Base-by-base conservation (phyloP, 2,113 vertebrate species). In the Dunckerocampus dactyliophorus region DNA sequence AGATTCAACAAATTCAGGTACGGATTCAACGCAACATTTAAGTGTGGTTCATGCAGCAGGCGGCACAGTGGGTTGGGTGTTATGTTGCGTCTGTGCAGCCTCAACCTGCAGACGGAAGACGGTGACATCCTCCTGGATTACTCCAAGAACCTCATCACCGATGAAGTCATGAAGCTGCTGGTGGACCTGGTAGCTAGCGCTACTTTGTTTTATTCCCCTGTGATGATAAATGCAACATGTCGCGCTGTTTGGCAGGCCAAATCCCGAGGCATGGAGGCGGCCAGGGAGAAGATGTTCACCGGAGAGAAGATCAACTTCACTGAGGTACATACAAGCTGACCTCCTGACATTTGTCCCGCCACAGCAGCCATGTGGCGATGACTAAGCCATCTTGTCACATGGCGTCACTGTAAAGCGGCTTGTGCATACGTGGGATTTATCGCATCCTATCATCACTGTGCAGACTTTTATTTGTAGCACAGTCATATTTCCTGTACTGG, bases 251-350 rank as follows among this genome's bases (percentile, higher is more conserved):
- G 70, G 77, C 67, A 98, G 96, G 96, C 91, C 0, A 94, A 93
- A 85, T 95, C 97, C 11, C 91, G 96, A 72, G 94, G 92, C 4
- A 85, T 98, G 69, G 95, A 96, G 70, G 85, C 88, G 8, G 94
- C 95, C 42, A 92, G 95, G 48, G 92, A 95, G 34, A 90, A 59
- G 67, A 98, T 98, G 96, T 99, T 98, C 83, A 84, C 55, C 1
- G 97, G 95, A 5, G 91, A 95, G 61, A 98, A 95, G 91, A 98
- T 99, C 82, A 99, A 99, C 88, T 95, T 93, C 82, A 99, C 97
- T 0, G 97, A 99, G 95, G 97, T 98, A 82, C 65, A 57, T 6
- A n/a, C n/a, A n/a, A n/a, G 39, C 46, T 63, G 9, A 63, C 20
- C 49, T 57, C 34, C 7, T 42, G 47, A 62, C 59, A 53, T 67